These are phyloP conservation scores for Oryzias dopingdopingensis DNA, from an alignment of 2,797 vertebrate genomes.

Conservation along the genomic window DNA sequence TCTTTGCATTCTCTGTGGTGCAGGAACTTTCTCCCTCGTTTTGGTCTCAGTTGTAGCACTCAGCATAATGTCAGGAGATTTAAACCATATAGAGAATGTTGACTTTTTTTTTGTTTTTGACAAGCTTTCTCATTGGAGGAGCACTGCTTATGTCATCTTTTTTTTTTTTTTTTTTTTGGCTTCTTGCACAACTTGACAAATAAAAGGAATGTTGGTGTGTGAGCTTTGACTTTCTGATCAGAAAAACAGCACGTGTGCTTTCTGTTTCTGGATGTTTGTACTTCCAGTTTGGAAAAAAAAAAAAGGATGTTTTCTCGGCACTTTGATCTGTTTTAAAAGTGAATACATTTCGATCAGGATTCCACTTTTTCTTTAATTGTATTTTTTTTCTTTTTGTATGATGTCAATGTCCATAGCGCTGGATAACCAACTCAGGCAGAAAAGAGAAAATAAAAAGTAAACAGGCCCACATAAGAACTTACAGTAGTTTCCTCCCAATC, in stretches of 20 bases:
- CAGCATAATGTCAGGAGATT: slow-evolving; percentile 86
- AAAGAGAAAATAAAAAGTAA: slow-evolving; percentile 65
- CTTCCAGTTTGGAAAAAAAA: slow-evolving; percentile 77
- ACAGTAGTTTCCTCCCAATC: slow-evolving; percentile 64
- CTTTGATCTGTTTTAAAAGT: slow-evolving; percentile 79
- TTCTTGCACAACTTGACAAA: slow-evolving; percentile 94
- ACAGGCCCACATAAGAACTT: slow-evolving; percentile 70
- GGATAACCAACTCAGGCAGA: slow-evolving; percentile 84
- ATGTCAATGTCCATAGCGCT: slow-evolving; percentile 79
- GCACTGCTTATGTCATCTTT: slow-evolving; percentile 84
- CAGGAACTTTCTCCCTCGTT: slow-evolving; percentile 83
- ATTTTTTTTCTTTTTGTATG: slow-evolving; percentile 58
- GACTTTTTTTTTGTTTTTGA: slow-evolving; percentile 86
- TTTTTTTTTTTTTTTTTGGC: slow-evolving; percentile 48
- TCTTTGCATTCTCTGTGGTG: slow-evolving; percentile 85
- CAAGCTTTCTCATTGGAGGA: slow-evolving; percentile 89
- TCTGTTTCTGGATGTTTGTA: slow-evolving; percentile 86
- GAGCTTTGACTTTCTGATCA: slow-evolving; percentile 91
- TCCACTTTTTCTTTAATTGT: slow-evolving; percentile 61
- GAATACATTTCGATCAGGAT: slow-evolving; percentile 77
- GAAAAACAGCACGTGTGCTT: slow-evolving; percentile 72
- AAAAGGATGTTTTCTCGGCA: slow-evolving; percentile 74
- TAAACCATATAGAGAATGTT: slow-evolving; percentile 83
- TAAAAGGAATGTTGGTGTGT: slow-evolving; percentile 94
- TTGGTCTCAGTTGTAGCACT: slow-evolving; percentile 89